A percentile compares a stretch with the other conserved stretches of the same genome.
These are phyloP conservation scores for Monomorium pharaonis DNA, from an alignment of 1,140 invertebrate genomes.

Conservation along the genomic window DNA sequence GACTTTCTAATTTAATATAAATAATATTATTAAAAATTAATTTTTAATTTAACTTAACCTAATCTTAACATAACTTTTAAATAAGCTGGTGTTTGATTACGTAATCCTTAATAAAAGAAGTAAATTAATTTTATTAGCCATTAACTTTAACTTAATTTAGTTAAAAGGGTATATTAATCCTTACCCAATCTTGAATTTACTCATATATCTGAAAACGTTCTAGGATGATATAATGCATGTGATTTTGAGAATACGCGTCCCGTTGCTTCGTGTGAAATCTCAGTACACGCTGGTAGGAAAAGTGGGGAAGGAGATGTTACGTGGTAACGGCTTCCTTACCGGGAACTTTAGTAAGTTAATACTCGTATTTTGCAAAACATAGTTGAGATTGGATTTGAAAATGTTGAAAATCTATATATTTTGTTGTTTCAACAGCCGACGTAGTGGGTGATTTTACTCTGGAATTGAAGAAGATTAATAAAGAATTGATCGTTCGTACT, in stretches of 20 bases:
- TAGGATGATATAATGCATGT: conserved; percentile 83
- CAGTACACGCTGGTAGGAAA: conserved; percentile 80
- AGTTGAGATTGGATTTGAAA: background rate
- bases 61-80: too few relatives aligned
- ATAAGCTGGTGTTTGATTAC: too few relatives aligned
- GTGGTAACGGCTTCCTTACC: conserved; percentile 78
- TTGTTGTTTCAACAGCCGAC: conserved; percentile 71
- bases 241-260: conserved; percentile 80
- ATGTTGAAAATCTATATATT: background rate
- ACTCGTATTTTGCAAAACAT: background rate
- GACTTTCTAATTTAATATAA: too few relatives aligned
- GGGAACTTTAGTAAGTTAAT: conserved; percentile 82
- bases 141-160: too few relatives aligned
- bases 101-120: too few relatives aligned
- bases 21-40: too few relatives aligned
- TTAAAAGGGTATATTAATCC: too few relatives aligned
- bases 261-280: conserved; percentile 78
- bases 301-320: conserved; percentile 78
- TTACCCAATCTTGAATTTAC: too few relatives aligned
- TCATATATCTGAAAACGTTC: background rate
- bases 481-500: conserved; percentile 78
- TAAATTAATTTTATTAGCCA: too few relatives aligned
- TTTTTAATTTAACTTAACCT: too few relatives aligned
- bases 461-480: conserved; percentile 79
- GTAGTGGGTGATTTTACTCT: conserved; percentile 81